These are phyloP conservation scores for Mus spretus DNA, from an alignment of 2,797 vertebrate species.

Conservation along the genomic window DNA sequence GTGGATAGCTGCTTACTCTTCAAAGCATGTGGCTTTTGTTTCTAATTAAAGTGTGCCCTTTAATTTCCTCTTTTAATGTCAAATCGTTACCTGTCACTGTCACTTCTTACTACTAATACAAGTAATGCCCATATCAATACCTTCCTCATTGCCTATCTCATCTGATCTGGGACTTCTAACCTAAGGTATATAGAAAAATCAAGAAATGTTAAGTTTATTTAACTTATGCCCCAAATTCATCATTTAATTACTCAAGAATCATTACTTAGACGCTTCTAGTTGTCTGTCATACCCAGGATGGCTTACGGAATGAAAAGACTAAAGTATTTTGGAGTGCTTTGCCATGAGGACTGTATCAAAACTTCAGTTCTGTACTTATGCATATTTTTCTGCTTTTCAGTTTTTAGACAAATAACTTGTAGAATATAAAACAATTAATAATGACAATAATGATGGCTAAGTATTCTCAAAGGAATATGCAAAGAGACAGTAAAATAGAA, in stretches of 20 bases:
- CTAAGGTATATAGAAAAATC: not conserved
- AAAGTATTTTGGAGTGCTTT: constrained; percentile 3
- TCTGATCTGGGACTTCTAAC: constrained; percentile 44
- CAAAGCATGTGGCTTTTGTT: constrained; percentile 64
- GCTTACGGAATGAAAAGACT: not conserved
- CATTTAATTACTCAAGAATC: constrained; percentile 19
- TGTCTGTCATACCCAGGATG: not conserved
- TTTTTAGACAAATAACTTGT: constrained; percentile 19
- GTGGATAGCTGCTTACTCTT: constrained; percentile 58
- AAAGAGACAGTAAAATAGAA: not conserved
- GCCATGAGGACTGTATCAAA: not conserved
- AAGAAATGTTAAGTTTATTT: constrained; percentile 43
- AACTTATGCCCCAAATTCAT: constrained; percentile 16
- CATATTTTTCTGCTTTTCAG: not conserved
- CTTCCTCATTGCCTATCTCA: not conserved
- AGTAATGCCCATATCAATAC: constrained; percentile 27
- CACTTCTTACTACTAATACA: constrained; percentile 37
- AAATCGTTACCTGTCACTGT: constrained; percentile 54
- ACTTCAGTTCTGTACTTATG: not conserved
- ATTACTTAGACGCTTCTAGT: not conserved
- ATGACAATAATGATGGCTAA: constrained; percentile 15
- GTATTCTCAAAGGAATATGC: not conserved
- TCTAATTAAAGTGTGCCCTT: constrained; percentile 74
- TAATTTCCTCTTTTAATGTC: constrained; percentile 72
- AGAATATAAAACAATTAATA: not conserved